Base-by-base conservation (phyloP, 2,113 vertebrate genomes). In the Gallinago jamesoni region DNA sequence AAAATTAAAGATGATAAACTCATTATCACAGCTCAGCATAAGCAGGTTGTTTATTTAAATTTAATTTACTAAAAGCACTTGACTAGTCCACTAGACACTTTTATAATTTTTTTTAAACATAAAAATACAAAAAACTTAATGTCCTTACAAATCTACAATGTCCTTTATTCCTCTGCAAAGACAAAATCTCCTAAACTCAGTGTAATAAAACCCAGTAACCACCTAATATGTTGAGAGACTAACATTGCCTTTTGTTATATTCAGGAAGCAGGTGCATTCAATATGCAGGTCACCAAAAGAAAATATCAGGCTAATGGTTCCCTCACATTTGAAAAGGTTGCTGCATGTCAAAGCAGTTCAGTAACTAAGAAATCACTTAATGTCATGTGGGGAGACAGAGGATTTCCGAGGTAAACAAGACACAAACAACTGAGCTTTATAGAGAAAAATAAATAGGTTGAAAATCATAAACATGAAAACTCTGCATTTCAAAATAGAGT, bases 311-410 rank as follows among this genome's bases (percentile, higher is more conserved):
- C 14, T 64, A 66, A n/a, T 5, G 6, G 11, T 37, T 83, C 60
- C 52, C 18, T 89, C n/a, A 23, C 6, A 5, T 81, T 74, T 92
- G 55, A 47, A 81, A 75, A 50, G 19, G 12, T 16, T 67, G 30
- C 43, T 86, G 4, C 14, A 6, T 83, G 55, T 60, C 70, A 83
- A 64, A 92, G 24, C 27, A 66, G 22, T 39, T 79, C 43, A 53
- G 21, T 19, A 83, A 3, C 4, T 2, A 28, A 21, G 63, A 90
- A 86, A 74, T 84, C n/a, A 27, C 43, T 60, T 23, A 43, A 16
- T 39, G 48, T 52, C 56, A 52, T 0, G 0, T 60, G 35, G 25
- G 5, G 7, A 63, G 12, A 75, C 88, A 72, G 66, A 84, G 13
- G 23, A 79, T 86, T 90, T 83, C 25, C 27, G 69, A 60, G 35